These are phyloP conservation scores for Germaria angustata DNA, from an alignment of 2,888 invertebrate genomes.

Conservation along the genomic window DNA sequence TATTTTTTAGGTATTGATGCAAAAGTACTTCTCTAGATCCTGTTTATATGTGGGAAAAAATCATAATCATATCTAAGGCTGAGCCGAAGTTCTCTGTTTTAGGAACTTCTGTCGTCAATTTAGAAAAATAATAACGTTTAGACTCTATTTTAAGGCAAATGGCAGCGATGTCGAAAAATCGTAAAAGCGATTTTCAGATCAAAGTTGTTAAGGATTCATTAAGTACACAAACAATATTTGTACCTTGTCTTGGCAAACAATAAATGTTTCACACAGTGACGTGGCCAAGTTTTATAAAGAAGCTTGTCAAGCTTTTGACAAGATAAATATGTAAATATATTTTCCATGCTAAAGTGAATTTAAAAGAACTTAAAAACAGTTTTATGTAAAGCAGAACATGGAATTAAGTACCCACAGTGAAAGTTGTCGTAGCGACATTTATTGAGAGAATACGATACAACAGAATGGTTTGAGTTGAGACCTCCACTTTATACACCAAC, in stretches of 20 bases:
- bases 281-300: not conserved
- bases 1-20: no score
- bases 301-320: constrained; percentile 41
- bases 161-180: no score
- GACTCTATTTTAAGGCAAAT: no score
- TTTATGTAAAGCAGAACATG: constrained; percentile 18
- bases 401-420: not conserved
- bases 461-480: constrained; percentile 25
- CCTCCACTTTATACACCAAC: not conserved
- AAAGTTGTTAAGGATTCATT: no score
- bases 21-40: no score
- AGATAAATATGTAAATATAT: constrained; percentile 62
- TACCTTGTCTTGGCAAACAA: not conserved
- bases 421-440: not conserved
- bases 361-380: constrained; percentile 53
- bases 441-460: not conserved
- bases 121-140: no score
- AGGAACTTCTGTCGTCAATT: no score
- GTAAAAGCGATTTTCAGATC: no score
- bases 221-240: not conserved
- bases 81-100: no score
- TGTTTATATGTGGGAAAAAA: no score
- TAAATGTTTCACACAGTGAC: not conserved
- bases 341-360: constrained; percentile 58
- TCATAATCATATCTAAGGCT: no score